Evolutionary conservation across 2,113 vertebrate genomes (phyloP).

Genomic region (Xenus cinereus): DNA sequence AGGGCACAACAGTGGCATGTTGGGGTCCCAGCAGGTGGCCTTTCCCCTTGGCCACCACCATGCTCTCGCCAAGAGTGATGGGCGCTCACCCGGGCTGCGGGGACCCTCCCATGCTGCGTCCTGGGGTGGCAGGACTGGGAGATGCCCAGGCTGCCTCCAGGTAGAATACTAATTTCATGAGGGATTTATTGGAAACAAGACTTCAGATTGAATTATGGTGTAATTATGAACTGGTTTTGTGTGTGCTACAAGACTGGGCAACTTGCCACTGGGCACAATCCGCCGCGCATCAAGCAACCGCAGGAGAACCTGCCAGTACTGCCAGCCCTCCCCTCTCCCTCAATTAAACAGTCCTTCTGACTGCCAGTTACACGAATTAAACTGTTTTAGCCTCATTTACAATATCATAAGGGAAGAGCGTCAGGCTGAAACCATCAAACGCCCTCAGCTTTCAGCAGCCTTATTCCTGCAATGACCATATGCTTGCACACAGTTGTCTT

Average conservation of each 20-base stretch:
- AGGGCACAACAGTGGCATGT: constrained; percentile 5
- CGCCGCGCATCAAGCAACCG: not conserved
- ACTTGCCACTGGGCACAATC: constrained; percentile 69
- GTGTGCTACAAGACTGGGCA: constrained; percentile 59
- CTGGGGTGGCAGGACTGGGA: not conserved
- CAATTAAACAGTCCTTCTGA: constrained; percentile 53
- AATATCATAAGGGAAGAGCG: constrained; percentile 63
- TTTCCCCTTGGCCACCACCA: not conserved
- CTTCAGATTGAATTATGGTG: constrained; percentile 74
- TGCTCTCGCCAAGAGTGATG: accelerated
- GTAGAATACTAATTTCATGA: constrained; percentile 68
- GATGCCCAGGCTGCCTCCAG: not conserved
- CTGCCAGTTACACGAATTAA: constrained; percentile 62
- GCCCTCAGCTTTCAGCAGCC: constrained; percentile 43
- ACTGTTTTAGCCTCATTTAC: constrained; percentile 61
- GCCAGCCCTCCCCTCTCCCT: constrained; percentile 38
- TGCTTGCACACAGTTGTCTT: constrained; percentile 53
- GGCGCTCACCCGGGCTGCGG: not conserved
- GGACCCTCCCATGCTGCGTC: not conserved
- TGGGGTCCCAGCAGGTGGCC: not conserved
- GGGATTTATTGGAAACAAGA: constrained; percentile 71
- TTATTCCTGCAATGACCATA: constrained; percentile 55
- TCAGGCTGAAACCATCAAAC: constrained; percentile 63
- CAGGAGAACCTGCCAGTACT: constrained; percentile 9
- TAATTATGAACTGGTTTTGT: constrained; percentile 73